A percentile compares a stretch with the other conserved stretches of the same genome.
These are phyloP conservation scores for Teleogryllus occipitalis DNA, from an alignment of 1,140 invertebrate genomes.

Conservation along the genomic window DNA sequence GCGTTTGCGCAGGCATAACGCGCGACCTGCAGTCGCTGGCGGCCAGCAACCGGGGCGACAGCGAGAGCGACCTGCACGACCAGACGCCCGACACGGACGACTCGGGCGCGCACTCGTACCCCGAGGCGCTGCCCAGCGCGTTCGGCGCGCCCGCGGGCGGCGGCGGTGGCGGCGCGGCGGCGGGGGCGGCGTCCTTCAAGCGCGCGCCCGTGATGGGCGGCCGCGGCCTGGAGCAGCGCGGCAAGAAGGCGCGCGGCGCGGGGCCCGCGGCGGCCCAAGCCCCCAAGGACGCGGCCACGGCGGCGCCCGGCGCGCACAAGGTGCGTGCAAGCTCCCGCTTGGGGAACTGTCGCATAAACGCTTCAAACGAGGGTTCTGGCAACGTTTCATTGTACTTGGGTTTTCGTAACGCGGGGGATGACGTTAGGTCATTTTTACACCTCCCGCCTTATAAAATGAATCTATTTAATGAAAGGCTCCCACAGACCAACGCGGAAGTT, in stretches of 20 bases:
- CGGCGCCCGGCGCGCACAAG: not conserved
- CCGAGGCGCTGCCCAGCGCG: conserved; percentile 30
- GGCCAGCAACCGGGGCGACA: conserved; percentile 36
- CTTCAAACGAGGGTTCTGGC: no score
- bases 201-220: conserved; percentile 46
- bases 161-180: conserved; percentile 12
- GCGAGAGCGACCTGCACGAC: conserved; percentile 49
- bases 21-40: conserved; percentile 42
- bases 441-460: no score
- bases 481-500: no score
- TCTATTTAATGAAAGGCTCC: no score
- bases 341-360: no score
- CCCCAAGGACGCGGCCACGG: conserved; percentile 10
- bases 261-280: conserved; percentile 36
- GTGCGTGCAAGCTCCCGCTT: not conserved
- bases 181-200: conserved; percentile 38
- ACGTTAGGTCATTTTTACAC: no score
- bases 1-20: conserved; percentile 35
- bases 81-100: conserved; percentile 57
- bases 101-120: conserved; percentile 45
- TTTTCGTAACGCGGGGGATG: no score
- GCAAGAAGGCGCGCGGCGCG: conserved; percentile 50
- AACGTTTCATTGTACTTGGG: no score
- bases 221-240: conserved; percentile 38
- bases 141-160: conserved; percentile 18